These are phyloP conservation scores for Ceyx erithaca DNA, from an alignment of 2,797 vertebrate genomes.

Conservation along the genomic window DNA sequence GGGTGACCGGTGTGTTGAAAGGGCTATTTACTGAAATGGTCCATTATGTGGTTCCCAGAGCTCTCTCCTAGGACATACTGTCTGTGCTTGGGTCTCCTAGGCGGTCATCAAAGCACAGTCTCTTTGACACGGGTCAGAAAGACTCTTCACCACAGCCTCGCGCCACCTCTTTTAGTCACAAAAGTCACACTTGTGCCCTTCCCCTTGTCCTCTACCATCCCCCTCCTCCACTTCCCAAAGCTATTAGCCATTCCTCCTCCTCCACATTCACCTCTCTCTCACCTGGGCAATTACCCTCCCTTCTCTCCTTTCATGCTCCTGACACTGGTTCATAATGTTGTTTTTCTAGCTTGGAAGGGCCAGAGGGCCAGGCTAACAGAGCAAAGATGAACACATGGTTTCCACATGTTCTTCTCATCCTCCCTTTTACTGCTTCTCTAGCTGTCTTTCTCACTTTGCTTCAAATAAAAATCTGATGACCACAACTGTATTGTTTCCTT, in stretches of 20 bases:
- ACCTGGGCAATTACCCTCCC: conserved; percentile 7
- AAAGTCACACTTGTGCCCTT: neutral
- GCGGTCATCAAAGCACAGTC: neutral
- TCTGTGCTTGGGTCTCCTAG: neutral
- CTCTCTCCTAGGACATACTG: neutral
- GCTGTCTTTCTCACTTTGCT: neutral
- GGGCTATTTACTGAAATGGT: neutral
- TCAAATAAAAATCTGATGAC: neutral
- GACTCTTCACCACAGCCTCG: neutral
- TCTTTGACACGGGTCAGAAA: neutral
- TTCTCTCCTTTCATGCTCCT: conserved; percentile 37
- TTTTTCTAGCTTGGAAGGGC: conserved; percentile 39
- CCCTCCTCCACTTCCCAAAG: conserved; percentile 11
- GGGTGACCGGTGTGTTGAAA: neutral
- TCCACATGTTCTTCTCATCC: conserved; percentile 46
- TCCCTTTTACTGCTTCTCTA: neutral
- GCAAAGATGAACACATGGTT: conserved; percentile 21
- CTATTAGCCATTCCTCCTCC: neutral
- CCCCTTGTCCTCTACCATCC: neutral
- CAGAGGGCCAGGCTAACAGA: conserved; percentile 11
- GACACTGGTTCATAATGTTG: neutral
- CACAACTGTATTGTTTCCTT: neutral
- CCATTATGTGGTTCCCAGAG: neutral
- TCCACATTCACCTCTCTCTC: conserved; percentile 8
- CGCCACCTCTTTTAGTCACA: neutral